Conservation (phyloP, 2,113 vertebrate species). For the Trichomycterus rosablanca region DNA sequence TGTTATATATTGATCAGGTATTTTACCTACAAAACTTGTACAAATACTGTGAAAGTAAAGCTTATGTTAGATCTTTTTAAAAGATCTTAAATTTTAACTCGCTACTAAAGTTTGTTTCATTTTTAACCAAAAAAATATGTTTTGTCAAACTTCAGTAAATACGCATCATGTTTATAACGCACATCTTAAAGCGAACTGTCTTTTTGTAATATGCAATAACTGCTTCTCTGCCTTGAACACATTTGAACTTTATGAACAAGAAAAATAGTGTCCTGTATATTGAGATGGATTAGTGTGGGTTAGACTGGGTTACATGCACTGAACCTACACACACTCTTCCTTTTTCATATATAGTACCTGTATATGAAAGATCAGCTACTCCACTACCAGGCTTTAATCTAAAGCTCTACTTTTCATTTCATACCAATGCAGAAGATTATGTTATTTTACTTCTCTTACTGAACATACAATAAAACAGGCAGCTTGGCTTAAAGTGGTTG, state of each 20-base stretch:
- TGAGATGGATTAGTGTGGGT: conserved; percentile 40
- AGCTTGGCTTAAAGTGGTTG: conserved; percentile 1
- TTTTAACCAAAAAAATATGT: no score
- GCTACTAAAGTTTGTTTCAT: no score
- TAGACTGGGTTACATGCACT: conserved; percentile 33
- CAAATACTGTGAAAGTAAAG: no score
- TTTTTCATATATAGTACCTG: conserved; percentile 28
- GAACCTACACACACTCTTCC: conserved; percentile 10
- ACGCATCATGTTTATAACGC: conserved; percentile 29
- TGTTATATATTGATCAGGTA: no score
- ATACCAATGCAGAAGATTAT: not conserved
- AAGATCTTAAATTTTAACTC: no score
- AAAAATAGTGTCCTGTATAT: conserved; percentile 39
- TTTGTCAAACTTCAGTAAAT: no score
- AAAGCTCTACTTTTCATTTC: conserved; percentile 29
- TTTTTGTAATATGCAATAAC: conserved; percentile 31
- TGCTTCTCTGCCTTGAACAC: conserved; percentile 18
- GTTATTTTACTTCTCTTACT: conserved; percentile 8
- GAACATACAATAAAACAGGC: conserved; percentile 12
- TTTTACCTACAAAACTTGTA: no score
- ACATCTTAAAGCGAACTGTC: conserved; percentile 32
- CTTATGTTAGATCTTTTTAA: no score
- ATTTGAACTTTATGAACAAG: conserved; percentile 25
- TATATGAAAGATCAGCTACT: conserved; percentile 27
- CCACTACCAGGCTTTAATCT: conserved; percentile 34